Evolutionary conservation across 2,113 vertebrate species (phyloP).

Genomic region (Symphodus melops): DNA sequence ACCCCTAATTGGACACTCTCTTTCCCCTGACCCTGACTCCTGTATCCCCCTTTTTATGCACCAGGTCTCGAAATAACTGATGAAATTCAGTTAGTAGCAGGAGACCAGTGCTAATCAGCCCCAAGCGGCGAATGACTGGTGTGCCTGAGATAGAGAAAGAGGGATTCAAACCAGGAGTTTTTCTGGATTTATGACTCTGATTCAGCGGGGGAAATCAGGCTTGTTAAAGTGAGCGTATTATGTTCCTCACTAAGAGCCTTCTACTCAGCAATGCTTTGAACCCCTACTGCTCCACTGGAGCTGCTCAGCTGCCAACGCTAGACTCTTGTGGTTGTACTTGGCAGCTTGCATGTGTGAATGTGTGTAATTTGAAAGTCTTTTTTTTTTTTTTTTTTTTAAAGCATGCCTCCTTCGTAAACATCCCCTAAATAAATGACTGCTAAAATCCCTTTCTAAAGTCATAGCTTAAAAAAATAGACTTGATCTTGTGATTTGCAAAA

Average conservation of each 20-base stretch:
- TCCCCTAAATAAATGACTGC: constrained; percentile 27
- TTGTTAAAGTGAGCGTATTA: constrained; percentile 48
- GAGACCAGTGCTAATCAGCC: background rate
- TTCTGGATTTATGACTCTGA: constrained; percentile 26
- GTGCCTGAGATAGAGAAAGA: constrained; percentile 8
- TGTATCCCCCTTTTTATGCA: background rate
- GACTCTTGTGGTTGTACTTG: constrained; percentile 55
- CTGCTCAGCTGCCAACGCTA: constrained; percentile 47
- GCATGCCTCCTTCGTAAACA: constrained; percentile 37
- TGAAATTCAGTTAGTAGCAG: constrained; percentile 21
- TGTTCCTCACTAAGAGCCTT: constrained; percentile 35
- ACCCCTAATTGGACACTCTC: constrained; percentile 3
- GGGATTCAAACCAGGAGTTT: background rate
- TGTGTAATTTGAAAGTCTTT: constrained; percentile 42
- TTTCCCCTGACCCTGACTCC: background rate
- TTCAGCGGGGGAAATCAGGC: constrained; percentile 50
- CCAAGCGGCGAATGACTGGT: background rate
- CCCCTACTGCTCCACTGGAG: constrained; percentile 53
- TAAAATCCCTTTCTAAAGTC: constrained; percentile 1
- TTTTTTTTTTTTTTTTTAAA: constrained; percentile 6
- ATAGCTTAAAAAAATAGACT: background rate
- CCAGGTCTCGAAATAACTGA: constrained; percentile 13
- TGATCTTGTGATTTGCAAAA: background rate
- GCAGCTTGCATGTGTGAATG: constrained; percentile 55
- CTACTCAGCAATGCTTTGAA: constrained; percentile 36